A percentile compares a stretch with the other conserved stretches of the same genome.
Conservation (phyloP, 2,888 invertebrate genomes). For the Cerastis rubricosa region DNA sequence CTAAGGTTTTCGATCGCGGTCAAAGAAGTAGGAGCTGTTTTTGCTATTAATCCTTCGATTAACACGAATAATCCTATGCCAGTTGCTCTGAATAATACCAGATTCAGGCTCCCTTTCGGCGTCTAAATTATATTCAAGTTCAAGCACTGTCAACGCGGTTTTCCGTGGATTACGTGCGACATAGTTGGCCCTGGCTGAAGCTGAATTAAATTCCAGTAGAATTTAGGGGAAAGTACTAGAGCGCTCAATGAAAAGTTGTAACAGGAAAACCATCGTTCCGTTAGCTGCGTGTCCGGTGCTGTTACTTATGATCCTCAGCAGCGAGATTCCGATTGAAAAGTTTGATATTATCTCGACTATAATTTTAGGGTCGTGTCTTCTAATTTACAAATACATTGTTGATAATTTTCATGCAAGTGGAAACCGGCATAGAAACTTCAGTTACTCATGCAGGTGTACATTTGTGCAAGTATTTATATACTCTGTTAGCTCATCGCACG, state of each 20-base stretch:
- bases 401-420: slow-evolving; percentile 23
- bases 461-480: slow-evolving; percentile 55
- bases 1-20: not conserved
- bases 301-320: not conserved
- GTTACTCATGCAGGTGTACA: slow-evolving; percentile 45
- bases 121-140: not conserved
- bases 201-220: not conserved
- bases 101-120: not conserved
- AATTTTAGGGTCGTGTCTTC: not conserved
- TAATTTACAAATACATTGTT: slow-evolving; percentile 6
- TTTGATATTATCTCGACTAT: not conserved
- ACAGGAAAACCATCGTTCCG: not conserved
- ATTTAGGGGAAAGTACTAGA: slow-evolving; percentile 2
- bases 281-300: not conserved
- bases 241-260: slow-evolving; percentile 1
- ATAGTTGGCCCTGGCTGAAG: not conserved
- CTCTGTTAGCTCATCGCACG: slow-evolving; percentile 60
- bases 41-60: not conserved
- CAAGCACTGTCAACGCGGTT: not conserved
- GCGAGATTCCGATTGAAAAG: not conserved
- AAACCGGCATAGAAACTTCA: slow-evolving; percentile 24
- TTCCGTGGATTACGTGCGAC: not conserved
- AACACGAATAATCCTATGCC: not conserved
- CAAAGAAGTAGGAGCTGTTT: not conserved
- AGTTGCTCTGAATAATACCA: not conserved